A percentile compares a stretch with the other conserved stretches of the same genome.
Conservation (phyloP, 2,113 vertebrate species). For the Oreocharis arfaki region DNA sequence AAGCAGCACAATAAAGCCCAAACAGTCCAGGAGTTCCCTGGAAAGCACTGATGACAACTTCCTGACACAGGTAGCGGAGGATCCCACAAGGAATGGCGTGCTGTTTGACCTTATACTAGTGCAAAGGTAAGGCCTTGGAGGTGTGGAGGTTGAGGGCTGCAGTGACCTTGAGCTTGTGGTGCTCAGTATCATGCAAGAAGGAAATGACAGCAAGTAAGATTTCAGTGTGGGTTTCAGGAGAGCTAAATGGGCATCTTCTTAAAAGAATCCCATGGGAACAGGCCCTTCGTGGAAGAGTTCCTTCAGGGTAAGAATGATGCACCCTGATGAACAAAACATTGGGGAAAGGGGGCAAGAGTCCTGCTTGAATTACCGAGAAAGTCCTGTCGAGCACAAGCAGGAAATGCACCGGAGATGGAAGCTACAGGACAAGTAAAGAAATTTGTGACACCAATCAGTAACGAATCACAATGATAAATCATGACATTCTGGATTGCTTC, state of each 20-base stretch:
- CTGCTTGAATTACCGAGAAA: not conserved
- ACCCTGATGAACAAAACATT: not conserved
- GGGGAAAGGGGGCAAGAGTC: not conserved
- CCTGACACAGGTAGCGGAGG: fast-evolving
- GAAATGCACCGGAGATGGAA: not conserved
- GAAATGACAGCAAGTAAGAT: not conserved
- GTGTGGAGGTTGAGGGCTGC: not conserved
- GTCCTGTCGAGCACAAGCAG: not conserved
- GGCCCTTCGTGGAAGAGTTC: not conserved
- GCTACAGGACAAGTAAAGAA: not conserved
- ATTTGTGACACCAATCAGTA: not conserved
- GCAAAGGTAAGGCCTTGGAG: not conserved
- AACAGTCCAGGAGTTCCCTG: not conserved
- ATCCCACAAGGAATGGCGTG: not conserved
- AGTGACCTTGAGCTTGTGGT: not conserved
- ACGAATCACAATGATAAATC: not conserved
- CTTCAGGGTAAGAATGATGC: not conserved
- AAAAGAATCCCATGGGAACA: not conserved
- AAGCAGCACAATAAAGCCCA: not conserved
- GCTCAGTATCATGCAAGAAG: not conserved
- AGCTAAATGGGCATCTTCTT: not conserved
- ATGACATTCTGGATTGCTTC: not conserved
- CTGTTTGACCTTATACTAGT: not conserved
- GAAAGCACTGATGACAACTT: not conserved
- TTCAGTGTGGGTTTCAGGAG: not conserved